Evolutionary conservation across 2,113 vertebrate genomes (phyloP), one percentile per base, ranked within the genome.

Genomic region (Ochotona princeps): DNA sequence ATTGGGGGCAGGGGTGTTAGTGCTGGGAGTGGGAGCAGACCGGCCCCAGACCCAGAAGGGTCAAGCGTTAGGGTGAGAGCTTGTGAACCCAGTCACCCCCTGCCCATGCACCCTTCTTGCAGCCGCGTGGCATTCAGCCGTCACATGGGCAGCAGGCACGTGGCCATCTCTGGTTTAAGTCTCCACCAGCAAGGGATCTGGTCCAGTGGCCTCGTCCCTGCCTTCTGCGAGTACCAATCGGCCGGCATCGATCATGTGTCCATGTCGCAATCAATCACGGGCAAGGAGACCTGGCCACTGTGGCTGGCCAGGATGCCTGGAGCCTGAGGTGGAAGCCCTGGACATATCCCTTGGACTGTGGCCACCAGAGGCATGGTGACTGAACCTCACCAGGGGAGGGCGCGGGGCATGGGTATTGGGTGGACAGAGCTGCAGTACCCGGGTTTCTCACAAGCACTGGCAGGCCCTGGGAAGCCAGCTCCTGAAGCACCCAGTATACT

Each of bases 61-160:
- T 9, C 85, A 7, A 81, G 65, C 63, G 70, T 63, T 60, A 26
- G 2, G 20, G 25, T 20, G 15, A 13, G 13, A 1, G 15, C 26
- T 49, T 66, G 28, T 21, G 3, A 13, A 30, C 12, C 57, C 44
- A 0, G 14, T 66, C 30, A 38, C 72, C 47, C 65, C 78, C 18
- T 0, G 26, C 5, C 2, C 25, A n/a, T 0, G 1, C 74, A 26
- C 14, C 63, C 30, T 7, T 26, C 17, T 6, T 28, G 26, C n/a
- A 57, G 49, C 66, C 20, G 28, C 12, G 23, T n/a, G 80, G 78
- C 51, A 28, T 23, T 26, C 83, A 12, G 69, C 38, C 11, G 3
- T 74, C 72, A 9, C 0, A 0, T 32, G 44, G 49, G 51, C 70
- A 32, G 63, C 66, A 76, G 25, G 30, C 44, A 83, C 75, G 32